phyloP scores from a whole-genome alignment of 2,888 invertebrate species.

The Drosophila falleni region DNA sequence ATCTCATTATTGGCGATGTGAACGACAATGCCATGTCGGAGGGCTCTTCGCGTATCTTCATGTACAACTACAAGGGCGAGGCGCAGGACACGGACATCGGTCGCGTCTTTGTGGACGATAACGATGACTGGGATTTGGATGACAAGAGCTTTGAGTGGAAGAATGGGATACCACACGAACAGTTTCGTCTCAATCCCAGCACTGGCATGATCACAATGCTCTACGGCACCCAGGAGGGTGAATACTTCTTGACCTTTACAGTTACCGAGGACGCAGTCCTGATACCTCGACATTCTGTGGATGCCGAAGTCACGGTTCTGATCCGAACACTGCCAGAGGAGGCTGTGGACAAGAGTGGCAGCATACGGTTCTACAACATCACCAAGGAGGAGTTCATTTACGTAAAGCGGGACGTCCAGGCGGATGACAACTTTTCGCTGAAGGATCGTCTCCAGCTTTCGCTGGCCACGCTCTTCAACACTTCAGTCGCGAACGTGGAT shows the following conservation, averaged over 20 bases:
- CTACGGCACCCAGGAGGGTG: constrained; percentile 90
- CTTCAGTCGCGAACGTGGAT: constrained; percentile 93
- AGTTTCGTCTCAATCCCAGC: constrained; percentile 90
- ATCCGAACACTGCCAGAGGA: constrained; percentile 95
- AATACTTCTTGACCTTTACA: constrained; percentile 90
- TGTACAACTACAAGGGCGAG: constrained; percentile 96
- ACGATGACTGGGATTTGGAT: constrained; percentile 98
- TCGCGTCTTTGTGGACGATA: constrained; percentile 94
- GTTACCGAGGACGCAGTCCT: constrained; percentile 89
- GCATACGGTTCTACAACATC: constrained; percentile 92
- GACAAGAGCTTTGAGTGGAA: constrained; percentile 95
- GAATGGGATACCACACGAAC: constrained; percentile 86
- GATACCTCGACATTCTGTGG: constrained; percentile 89
- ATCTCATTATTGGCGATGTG: constrained; percentile 96
- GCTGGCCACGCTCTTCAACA: constrained; percentile 91
- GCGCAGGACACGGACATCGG: constrained; percentile 94
- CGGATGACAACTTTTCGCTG: constrained; percentile 79
- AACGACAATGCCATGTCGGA: constrained; percentile 96
- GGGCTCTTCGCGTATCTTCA: constrained; percentile 95
- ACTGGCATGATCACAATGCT: constrained; percentile 96
- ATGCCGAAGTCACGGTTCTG: constrained; percentile 94
- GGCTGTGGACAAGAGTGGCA: constrained; percentile 96
- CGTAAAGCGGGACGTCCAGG: constrained; percentile 78
- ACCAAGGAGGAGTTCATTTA: constrained; percentile 95
- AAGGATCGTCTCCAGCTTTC: constrained; percentile 86